phyloP scores from a whole-genome alignment of 2,888 invertebrate species.

The Polymixis lichenea region DNA sequence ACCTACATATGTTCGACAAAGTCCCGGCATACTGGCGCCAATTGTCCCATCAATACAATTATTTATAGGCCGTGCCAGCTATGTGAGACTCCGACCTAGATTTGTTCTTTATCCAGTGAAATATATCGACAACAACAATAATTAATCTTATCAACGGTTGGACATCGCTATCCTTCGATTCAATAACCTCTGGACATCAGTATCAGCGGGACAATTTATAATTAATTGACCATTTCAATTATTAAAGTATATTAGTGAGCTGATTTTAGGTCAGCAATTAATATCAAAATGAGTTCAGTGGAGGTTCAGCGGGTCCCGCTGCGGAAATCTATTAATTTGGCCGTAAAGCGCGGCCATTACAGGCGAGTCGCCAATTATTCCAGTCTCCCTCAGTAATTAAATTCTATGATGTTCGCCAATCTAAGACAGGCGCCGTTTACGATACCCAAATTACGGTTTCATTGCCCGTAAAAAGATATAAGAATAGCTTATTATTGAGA shows the following conservation, averaged over 20 bases:
- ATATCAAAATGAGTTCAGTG: slow-evolving; percentile 79
- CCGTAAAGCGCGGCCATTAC: slow-evolving; percentile 85
- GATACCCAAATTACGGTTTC: slow-evolving; percentile 87
- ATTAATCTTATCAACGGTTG: slow-evolving; percentile 55
- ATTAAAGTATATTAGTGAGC: slow-evolving; percentile 74
- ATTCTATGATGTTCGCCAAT: slow-evolving; percentile 88
- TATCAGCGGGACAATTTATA: slow-evolving; percentile 55
- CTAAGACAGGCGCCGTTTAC: slow-evolving; percentile 87
- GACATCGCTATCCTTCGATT: slow-evolving; percentile 46
- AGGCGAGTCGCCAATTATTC: slow-evolving; percentile 88
- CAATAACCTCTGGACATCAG: slow-evolving; percentile 44
- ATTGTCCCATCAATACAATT: slow-evolving; percentile 61
- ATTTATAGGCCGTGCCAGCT: slow-evolving; percentile 59
- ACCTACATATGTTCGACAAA: slow-evolving; percentile 48
- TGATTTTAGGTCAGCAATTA: slow-evolving; percentile 83
- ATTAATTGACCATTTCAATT: slow-evolving; percentile 71
- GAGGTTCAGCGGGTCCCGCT: slow-evolving; percentile 79
- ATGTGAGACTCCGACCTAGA: slow-evolving; percentile 52
- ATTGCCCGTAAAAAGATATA: slow-evolving; percentile 85
- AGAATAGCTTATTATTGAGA: slow-evolving; percentile 74
- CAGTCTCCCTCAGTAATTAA: slow-evolving; percentile 87
- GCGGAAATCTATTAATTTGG: slow-evolving; percentile 88
- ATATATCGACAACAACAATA: slow-evolving; percentile 45
- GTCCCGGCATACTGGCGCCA: slow-evolving; percentile 64
- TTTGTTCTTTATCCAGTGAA: slow-evolving; percentile 47